Evolutionary conservation across 2,113 vertebrate genomes (phyloP), one percentile per base, ranked within the genome.

Genomic region (Colossoma macropomum): DNA sequence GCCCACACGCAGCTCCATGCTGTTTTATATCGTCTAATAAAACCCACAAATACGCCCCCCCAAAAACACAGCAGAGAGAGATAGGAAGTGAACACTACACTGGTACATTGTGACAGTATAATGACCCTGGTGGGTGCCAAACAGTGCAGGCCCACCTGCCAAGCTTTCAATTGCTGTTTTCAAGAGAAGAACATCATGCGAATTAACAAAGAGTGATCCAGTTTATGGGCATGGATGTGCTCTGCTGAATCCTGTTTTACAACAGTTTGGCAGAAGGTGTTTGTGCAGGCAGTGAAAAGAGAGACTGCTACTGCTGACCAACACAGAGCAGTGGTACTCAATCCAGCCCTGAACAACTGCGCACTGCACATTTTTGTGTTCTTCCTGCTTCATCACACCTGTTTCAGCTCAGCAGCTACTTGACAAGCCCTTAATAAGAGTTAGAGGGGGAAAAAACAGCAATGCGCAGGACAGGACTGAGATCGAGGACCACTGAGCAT

Each of bases 141-240:
- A 48, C 3, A 0, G 17, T 68, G 62, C 63, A 66, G 77, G 63
- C 41, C n/a, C 25, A 72, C 25, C 19, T 10, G 3, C 30, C 25
- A 59, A 27, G 15, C 12, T 12, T 78, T 69, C 12, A 10, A 59
- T 17, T 19, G 32, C 34, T n/a, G 69, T 38, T 80, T 80, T 70
- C 30, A 80, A 65, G 15, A 38, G 25, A 73, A 54, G 41, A 62
- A 28, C 69, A 45, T 21, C 19, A 60, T 80, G 69, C 41, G 73
- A 80, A 73, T 63, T 23, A 69, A 62, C 9, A 12, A 23, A 25
- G 38, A 73, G 54, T 62, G 32, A 45, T 27, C 54, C 52, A 59
- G 17, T 1, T 65, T 56, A 34, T 30, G 34, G 15, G 23, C 66
- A 25, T 30, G 48, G 32, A 15, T 7, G 10, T 16, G 30, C 54